These are phyloP conservation scores for Drosophila bocqueti DNA, from an alignment of 1,140 invertebrate genomes.

Conservation along the genomic window DNA sequence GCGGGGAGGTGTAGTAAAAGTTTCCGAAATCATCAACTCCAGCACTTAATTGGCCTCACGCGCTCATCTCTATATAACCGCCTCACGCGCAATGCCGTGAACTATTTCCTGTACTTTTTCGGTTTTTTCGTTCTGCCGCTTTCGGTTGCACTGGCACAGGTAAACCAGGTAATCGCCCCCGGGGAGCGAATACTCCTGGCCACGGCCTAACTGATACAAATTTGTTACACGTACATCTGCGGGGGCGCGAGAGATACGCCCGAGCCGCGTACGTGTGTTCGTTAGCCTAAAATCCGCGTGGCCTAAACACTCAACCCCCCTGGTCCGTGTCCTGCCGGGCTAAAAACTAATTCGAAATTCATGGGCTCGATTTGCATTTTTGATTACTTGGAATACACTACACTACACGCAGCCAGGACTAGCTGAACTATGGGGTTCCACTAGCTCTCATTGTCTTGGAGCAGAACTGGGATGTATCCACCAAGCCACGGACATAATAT, in stretches of 20 bases:
- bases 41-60: constrained; percentile 16
- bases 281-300: constrained; percentile 77
- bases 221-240: constrained; percentile 72
- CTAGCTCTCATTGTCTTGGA: constrained; percentile 37
- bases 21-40: neutral
- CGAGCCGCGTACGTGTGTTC: constrained; percentile 68
- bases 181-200: constrained; percentile 44
- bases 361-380: constrained; percentile 83
- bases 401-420: constrained; percentile 26
- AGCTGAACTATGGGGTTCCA: constrained; percentile 17
- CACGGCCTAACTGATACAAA: constrained; percentile 75
- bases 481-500: neutral
- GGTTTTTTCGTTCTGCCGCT: constrained; percentile 10
- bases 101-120: constrained; percentile 49
- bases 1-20: neutral
- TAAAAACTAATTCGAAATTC: constrained; percentile 83
- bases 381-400: constrained; percentile 78
- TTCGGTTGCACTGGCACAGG: constrained; percentile 38
- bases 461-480: constrained; percentile 15
- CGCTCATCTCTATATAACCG: constrained; percentile 20
- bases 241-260: constrained; percentile 28
- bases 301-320: constrained; percentile 50
- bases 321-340: constrained; percentile 45
- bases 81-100: constrained; percentile 44
- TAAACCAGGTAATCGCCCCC: constrained; percentile 66